These are phyloP conservation scores for Brachycybe producta DNA, from an alignment of 2,888 invertebrate genomes.

Conservation along the genomic window DNA sequence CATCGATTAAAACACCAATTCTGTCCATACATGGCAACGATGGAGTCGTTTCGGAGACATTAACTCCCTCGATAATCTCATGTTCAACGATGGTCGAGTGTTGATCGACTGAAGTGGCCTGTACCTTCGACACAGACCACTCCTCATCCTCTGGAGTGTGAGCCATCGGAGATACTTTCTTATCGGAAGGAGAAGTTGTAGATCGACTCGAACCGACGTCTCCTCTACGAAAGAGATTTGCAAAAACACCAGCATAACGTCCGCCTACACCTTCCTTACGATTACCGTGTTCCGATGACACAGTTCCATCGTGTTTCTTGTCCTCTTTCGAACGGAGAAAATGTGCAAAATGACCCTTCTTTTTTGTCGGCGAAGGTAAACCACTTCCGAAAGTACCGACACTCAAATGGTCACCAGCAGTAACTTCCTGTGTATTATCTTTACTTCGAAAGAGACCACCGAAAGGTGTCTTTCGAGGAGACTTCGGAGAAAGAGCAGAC, in stretches of 20 bases:
- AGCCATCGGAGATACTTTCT: not conserved
- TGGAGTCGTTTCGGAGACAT: not conserved
- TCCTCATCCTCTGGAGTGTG: constrained; percentile 12
- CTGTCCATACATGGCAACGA: too few species aligned
- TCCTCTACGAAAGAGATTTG: not conserved
- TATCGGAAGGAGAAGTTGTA: not conserved
- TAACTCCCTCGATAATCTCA: not conserved
- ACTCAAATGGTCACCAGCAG: not conserved
- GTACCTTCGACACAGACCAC: not conserved
- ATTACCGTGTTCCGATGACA: not conserved
- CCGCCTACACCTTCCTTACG: not conserved
- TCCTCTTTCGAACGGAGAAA: constrained; percentile 5
- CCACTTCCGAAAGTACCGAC: too few species aligned
- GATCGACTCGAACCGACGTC: not conserved
- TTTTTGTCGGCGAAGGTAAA: constrained; percentile 15
- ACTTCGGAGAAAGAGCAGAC: constrained; percentile 10
- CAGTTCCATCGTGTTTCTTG: not conserved
- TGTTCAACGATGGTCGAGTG: not conserved
- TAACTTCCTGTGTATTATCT: not conserved
- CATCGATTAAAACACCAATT: not conserved
- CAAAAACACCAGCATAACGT: not conserved
- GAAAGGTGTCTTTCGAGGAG: constrained; percentile 10
- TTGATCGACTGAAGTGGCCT: not conserved
- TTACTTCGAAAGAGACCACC: constrained; percentile 14
- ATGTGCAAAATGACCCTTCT: constrained; percentile 9